phyloP scores from a whole-genome alignment of 1,140 invertebrate species.

The Drosophila dunni region DNA sequence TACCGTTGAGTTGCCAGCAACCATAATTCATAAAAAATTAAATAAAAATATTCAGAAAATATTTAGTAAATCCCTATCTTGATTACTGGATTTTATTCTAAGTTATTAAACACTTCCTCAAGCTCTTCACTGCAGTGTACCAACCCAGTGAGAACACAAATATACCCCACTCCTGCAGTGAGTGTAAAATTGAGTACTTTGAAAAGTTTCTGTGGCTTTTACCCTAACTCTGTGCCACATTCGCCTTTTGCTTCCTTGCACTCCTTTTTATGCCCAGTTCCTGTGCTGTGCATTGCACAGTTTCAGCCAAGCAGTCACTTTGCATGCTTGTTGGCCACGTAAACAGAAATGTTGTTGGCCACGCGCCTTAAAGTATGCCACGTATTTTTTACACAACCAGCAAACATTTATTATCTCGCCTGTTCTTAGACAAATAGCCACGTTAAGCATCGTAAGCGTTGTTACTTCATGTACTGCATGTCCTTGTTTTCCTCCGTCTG shows the following conservation, averaged over 20 bases:
- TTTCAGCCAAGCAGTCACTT: conserved; percentile 21
- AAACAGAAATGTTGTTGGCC: conserved; percentile 49
- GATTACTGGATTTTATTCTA: too few relatives aligned
- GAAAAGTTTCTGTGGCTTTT: conserved; percentile 29
- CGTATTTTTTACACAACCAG: conserved; percentile 43
- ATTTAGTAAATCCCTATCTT: too few relatives aligned
- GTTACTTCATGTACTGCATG: conserved; percentile 34
- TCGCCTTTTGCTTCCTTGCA: not conserved
- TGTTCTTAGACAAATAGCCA: conserved; percentile 44
- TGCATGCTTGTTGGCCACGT: conserved; percentile 47
- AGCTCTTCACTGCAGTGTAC: not conserved
- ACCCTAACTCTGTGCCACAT: not conserved
- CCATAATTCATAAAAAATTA: too few relatives aligned
- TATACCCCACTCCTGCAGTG: not conserved
- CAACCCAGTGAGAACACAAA: not conserved
- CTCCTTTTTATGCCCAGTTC: not conserved
- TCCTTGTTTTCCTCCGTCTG: not conserved
- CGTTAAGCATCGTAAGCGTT: conserved; percentile 50
- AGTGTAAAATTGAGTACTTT: conserved; percentile 33
- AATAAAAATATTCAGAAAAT: too few relatives aligned
- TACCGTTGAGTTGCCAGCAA: too few relatives aligned
- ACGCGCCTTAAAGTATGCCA: conserved; percentile 43
- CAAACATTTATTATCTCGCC: conserved; percentile 48
- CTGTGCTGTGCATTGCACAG: not conserved
- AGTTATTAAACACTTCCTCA: too few relatives aligned